Conservation (phyloP, 1,140 invertebrate genomes). For the Bemisia tabaci region DNA sequence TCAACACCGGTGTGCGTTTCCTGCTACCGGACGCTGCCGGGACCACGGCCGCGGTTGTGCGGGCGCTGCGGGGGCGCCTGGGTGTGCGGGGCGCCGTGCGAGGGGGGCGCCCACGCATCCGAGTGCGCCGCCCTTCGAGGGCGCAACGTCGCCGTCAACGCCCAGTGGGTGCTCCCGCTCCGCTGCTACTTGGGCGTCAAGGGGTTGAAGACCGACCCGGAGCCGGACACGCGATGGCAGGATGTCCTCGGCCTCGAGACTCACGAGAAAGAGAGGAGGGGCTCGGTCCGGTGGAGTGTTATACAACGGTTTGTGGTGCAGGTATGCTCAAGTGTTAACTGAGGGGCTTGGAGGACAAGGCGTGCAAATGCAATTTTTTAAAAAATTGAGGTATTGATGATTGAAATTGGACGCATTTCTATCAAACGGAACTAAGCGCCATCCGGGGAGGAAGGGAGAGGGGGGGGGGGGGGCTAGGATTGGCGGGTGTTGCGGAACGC, state of each 20-base stretch:
- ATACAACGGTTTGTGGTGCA: not conserved
- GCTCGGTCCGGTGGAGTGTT: constrained; percentile 33
- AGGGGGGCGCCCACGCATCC: constrained; percentile 16
- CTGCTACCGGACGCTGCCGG: constrained; percentile 35
- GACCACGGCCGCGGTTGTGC: constrained; percentile 25
- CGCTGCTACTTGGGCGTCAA: constrained; percentile 9
- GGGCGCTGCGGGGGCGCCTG: constrained; percentile 39
- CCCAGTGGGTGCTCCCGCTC: constrained; percentile 19
- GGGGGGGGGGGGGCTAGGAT: no score
- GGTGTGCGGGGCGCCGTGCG: constrained; percentile 35
- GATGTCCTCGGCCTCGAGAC: constrained; percentile 39
- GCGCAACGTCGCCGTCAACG: not conserved
- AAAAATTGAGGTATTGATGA: no score
- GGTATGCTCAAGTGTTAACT: no score
- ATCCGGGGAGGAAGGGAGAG: no score
- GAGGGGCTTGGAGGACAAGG: no score
- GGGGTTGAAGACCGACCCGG: not conserved
- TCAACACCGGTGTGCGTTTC: constrained; percentile 42
- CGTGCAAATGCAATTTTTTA: no score
- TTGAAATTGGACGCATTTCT: no score
- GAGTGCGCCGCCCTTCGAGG: not conserved
- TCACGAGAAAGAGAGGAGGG: constrained; percentile 37
- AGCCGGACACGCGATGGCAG: constrained; percentile 31
- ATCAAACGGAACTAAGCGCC: no score
- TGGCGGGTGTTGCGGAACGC: no score